Conservation (phyloP, 2,888 invertebrate genomes). For the Hypomecis atomaria region DNA sequence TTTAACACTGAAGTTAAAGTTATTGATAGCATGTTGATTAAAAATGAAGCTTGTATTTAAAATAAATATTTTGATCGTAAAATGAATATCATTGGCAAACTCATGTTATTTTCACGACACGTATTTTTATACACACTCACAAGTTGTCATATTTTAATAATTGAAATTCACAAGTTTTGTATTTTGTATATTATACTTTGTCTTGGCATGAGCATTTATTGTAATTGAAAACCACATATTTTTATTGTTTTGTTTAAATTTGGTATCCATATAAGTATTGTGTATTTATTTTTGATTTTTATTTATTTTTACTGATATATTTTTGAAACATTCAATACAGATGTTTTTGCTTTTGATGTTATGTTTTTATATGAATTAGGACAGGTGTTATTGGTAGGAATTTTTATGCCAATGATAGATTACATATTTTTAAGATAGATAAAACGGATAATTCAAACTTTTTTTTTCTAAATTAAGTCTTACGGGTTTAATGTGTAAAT, state of each 20-base stretch:
- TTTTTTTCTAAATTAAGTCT: background rate
- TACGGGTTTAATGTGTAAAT: conserved; percentile 19
- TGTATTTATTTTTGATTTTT: conserved; percentile 49
- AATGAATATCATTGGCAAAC: conserved; percentile 56
- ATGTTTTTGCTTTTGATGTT: conserved; percentile 35
- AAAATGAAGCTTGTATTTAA: conserved; percentile 34
- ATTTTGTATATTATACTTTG: conserved; percentile 65
- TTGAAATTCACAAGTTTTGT: conserved; percentile 51
- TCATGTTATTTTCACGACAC: conserved; percentile 58
- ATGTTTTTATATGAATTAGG: conserved; percentile 13
- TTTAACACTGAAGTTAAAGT: conserved; percentile 38
- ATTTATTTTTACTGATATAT: conserved; percentile 41
- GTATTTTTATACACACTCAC: conserved; percentile 54
- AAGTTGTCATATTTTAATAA: conserved; percentile 48
- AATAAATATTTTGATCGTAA: conserved; percentile 23
- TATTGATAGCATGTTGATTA: conserved; percentile 38
- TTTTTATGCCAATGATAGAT: conserved; percentile 25
- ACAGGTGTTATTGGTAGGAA: conserved; percentile 4
- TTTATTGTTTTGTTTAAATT: conserved; percentile 41
- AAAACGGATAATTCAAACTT: background rate
- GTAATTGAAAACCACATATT: conserved; percentile 50
- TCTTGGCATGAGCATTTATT: conserved; percentile 71
- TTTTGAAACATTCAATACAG: conserved; percentile 40
- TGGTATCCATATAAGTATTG: conserved; percentile 26
- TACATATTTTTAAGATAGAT: background rate